Percentiles rank a stretch among this genome's conserved stretches.
Conservation (phyloP, 2,888 invertebrate species). For the Drosophila mercatorum region DNA sequence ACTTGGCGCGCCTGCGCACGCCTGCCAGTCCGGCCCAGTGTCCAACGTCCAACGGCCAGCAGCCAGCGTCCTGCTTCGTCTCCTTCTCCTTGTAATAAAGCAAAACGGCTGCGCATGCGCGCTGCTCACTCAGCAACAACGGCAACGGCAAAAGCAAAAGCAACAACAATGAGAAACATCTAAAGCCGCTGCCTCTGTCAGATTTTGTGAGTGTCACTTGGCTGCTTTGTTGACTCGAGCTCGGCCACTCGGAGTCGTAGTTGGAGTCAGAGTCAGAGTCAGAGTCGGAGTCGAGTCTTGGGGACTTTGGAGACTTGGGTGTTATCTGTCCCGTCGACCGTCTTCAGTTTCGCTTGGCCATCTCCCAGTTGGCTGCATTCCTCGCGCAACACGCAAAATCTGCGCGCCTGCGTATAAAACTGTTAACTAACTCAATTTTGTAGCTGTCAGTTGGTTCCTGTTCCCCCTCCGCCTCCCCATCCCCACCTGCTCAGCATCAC, state of each 20-base stretch:
- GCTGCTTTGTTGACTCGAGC: conserved; percentile 54
- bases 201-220: conserved; percentile 79
- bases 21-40: not conserved
- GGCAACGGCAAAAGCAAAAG: conserved; percentile 29
- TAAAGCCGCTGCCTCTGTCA: conserved; percentile 73
- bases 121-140: conserved; percentile 61
- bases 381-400: conserved; percentile 77
- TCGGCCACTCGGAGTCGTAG: not conserved
- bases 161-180: conserved; percentile 46
- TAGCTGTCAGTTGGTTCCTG: conserved; percentile 82
- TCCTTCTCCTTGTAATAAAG: conserved; percentile 61
- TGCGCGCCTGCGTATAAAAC: conserved; percentile 84
- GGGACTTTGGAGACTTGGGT: conserved; percentile 53
- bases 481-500: not conserved
- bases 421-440: conserved; percentile 85
- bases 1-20: conserved; percentile 68
- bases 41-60: not conserved
- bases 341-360: conserved; percentile 70
- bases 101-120: conserved; percentile 70
- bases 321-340: conserved; percentile 74
- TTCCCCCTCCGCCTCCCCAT: not conserved
- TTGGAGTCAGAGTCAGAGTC: conserved; percentile 11
- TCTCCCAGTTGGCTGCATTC: conserved; percentile 49
- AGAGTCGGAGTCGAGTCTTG: conserved; percentile 25
- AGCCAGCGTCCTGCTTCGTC: not conserved